phyloP scores from a whole-genome alignment of 2,888 invertebrate genomes.

The Argyresthia goedartella region DNA sequence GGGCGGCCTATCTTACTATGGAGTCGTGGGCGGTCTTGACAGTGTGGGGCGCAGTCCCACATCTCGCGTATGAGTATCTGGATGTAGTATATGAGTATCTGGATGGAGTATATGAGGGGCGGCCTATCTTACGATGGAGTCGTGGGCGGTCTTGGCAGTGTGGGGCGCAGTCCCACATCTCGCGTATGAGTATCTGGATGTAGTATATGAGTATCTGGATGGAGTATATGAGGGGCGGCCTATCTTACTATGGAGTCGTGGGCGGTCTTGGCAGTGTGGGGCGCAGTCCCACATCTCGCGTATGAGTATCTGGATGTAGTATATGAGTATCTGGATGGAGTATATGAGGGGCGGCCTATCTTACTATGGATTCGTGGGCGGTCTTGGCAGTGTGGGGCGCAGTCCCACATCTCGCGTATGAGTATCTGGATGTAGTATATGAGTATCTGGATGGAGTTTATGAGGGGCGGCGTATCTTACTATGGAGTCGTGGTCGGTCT shows the following conservation, averaged over 20 bases:
- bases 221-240: too few species aligned
- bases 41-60: background rate
- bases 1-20: background rate
- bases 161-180: too few species aligned
- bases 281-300: too few species aligned
- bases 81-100: too few species aligned
- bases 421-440: background rate
- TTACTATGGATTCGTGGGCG: background rate
- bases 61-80: constrained; percentile 84
- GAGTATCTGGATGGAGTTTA: background rate
- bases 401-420: background rate
- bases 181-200: constrained; percentile 89
- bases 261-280: too few species aligned
- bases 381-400: too few species aligned
- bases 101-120: too few species aligned
- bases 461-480: background rate
- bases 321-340: too few species aligned
- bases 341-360: background rate
- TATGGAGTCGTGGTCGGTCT: background rate
- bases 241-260: too few species aligned
- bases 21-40: background rate
- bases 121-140: too few species aligned
- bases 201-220: too few species aligned
- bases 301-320: constrained; percentile 90
- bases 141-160: too few species aligned